Evolutionary conservation across 2,113 vertebrate genomes (phyloP).

Genomic region (Chaetura pelagica): DNA sequence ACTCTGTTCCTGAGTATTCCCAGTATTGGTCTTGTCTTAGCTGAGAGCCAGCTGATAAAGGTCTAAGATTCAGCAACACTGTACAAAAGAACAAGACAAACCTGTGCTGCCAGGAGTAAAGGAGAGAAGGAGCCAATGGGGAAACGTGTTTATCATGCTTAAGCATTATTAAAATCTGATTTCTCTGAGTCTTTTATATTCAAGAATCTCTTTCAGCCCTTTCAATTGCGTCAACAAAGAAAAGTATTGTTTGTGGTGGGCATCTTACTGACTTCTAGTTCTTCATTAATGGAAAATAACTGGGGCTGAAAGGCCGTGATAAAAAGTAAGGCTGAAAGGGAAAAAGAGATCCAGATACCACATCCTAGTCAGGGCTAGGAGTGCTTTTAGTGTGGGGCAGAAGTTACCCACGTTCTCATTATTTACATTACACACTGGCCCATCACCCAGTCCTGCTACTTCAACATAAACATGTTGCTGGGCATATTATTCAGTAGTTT

Average conservation of each 20-base stretch:
- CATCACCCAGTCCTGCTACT: background rate
- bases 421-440: background rate
- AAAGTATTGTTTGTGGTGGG: background rate
- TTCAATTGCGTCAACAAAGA: background rate
- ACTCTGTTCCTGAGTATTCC: background rate
- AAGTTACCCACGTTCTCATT: fast-evolving
- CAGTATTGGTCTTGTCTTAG: background rate
- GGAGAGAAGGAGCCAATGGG: background rate
- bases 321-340: background rate
- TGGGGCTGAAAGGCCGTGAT: background rate
- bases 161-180: background rate
- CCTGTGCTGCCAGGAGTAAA: background rate
- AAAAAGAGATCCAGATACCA: background rate
- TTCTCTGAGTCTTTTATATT: background rate
- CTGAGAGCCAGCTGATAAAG: background rate
- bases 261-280: background rate
- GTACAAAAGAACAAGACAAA: background rate
- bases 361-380: background rate
- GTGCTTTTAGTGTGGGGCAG: background rate
- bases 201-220: background rate
- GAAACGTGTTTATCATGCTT: background rate
- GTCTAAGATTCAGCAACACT: background rate
- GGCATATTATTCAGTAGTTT: background rate
- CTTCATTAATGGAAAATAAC: background rate
- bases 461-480: background rate